Conservation (phyloP, 2,888 invertebrate genomes). For the Mythimna ferrago region DNA sequence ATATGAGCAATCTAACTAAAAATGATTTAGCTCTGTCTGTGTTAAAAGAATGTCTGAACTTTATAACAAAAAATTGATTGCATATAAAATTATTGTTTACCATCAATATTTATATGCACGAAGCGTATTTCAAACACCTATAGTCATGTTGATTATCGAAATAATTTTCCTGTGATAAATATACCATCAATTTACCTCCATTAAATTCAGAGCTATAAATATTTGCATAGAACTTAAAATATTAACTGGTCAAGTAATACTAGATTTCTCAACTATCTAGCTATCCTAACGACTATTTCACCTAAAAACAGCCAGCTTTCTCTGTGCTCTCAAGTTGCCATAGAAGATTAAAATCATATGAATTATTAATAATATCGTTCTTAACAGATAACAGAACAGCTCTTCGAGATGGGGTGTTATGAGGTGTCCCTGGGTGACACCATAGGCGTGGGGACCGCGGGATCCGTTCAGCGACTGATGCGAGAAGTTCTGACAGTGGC, state of each 20-base stretch:
- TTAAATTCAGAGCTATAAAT: background rate
- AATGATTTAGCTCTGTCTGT: too few species aligned
- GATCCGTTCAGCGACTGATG: slow-evolving; percentile 94
- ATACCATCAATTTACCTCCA: slow-evolving; percentile 1
- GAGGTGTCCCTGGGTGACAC: slow-evolving; percentile 99
- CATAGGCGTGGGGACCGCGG: slow-evolving; percentile 98
- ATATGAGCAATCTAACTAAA: too few species aligned
- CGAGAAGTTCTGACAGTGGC: slow-evolving; percentile 93
- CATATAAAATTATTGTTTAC: background rate
- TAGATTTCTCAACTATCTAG: background rate
- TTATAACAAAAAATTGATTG: background rate
- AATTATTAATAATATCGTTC: slow-evolving; percentile 13
- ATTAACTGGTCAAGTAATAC: background rate
- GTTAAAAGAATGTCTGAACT: background rate
- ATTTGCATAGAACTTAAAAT: slow-evolving; percentile 8
- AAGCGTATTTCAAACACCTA: background rate
- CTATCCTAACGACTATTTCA: background rate
- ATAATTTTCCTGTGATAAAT: slow-evolving; percentile 32
- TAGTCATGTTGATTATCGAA: slow-evolving; percentile 12
- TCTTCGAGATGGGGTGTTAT: slow-evolving; percentile 97
- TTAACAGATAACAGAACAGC: slow-evolving; percentile 90
- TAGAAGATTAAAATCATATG: background rate
- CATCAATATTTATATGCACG: background rate
- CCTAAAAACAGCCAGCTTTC: background rate
- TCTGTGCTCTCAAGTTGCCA: background rate